Base-by-base conservation (phyloP, 2,797 vertebrate genomes). In the Brachyalestes nurse region DNA sequence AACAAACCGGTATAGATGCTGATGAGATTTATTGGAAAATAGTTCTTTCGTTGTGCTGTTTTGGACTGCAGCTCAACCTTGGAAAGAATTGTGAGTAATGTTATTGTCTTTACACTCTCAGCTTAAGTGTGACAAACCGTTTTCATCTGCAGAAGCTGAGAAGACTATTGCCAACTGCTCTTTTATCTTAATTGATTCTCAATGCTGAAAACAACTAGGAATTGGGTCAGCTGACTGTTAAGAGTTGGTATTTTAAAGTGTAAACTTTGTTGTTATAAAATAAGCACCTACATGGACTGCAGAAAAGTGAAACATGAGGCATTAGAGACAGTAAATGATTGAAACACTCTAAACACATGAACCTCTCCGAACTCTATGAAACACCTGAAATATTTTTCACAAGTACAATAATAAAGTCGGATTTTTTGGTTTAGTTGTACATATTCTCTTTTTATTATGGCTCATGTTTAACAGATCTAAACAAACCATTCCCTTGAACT, bases 121-220 rank as follows among this genome's bases (percentile, higher is more conserved):
- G 10, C 53, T 67, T 81, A 78, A 76, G 72, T 58, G 67, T 76
- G 72, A 75, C 25, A 58, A 73, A 72, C 62, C 49, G 42, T 79
- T 78, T 81, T 72, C 14, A 45, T 78, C 65, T 78, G 34, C 78
- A 72, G 81, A 71, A 78, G 81, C 71, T 57, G 55, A 28, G 65
- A 72, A 71, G 14, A 79, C 73, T 73, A 58, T 42, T 72, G 60
- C 71, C 2, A 58, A 75, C 58, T 17, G n/a, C 79, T 78, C 45
- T 75, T 77, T 71, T 67, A 72, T 83, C 79, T 80, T 75, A 78
- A 85, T 78, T 85, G 71, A 72, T 81, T 83, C 53, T 42, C 65
- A 75, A 65, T 75, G 65, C 72, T 71, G 42, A 75, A 64, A 79
- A 53, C 45, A 65, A 57, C 45, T 73, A 47, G 72, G 57, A 74